Evolutionary conservation across 2,113 vertebrate genomes (phyloP).

Genomic region (Nerophis ophidion): DNA sequence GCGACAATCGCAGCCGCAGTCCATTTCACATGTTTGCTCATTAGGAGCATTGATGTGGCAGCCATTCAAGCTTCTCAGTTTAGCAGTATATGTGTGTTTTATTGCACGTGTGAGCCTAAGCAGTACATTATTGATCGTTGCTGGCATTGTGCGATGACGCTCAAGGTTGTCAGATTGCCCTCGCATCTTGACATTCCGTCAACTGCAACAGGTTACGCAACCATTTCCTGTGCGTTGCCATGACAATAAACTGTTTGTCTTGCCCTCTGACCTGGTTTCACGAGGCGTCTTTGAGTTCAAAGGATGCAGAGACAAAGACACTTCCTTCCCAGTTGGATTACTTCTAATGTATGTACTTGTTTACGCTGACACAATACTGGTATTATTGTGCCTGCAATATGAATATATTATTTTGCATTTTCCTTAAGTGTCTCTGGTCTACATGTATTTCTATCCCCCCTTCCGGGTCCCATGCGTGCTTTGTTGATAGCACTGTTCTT

Average conservation of each 20-base stretch:
- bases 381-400: slow-evolving; percentile 28
- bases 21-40: slow-evolving; percentile 39
- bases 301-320: slow-evolving; percentile 20
- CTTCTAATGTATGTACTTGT: slow-evolving; percentile 35
- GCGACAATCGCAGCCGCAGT: slow-evolving; percentile 49
- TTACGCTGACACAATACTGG: slow-evolving; percentile 17
- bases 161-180: too few relatives aligned
- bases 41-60: slow-evolving; percentile 27
- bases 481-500: slow-evolving; percentile 32
- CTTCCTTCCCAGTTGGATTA: slow-evolving; percentile 43
- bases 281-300: slow-evolving; percentile 53
- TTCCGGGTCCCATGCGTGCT: slow-evolving; percentile 20
- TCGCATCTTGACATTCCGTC: not conserved
- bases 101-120: too few relatives aligned
- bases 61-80: slow-evolving; percentile 18
- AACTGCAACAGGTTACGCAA: slow-evolving; percentile 15
- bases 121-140: too few relatives aligned
- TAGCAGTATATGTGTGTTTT: too few relatives aligned
- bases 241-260: slow-evolving; percentile 66
- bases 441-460: slow-evolving; percentile 25
- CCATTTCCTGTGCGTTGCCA: slow-evolving; percentile 48
- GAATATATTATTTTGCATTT: slow-evolving; percentile 56
- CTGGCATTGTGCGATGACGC: too few relatives aligned
- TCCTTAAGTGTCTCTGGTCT: slow-evolving; percentile 37
- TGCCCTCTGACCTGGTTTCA: slow-evolving; percentile 64